Base-by-base conservation (phyloP, 2,113 vertebrate species). In the Scomber colias region DNA sequence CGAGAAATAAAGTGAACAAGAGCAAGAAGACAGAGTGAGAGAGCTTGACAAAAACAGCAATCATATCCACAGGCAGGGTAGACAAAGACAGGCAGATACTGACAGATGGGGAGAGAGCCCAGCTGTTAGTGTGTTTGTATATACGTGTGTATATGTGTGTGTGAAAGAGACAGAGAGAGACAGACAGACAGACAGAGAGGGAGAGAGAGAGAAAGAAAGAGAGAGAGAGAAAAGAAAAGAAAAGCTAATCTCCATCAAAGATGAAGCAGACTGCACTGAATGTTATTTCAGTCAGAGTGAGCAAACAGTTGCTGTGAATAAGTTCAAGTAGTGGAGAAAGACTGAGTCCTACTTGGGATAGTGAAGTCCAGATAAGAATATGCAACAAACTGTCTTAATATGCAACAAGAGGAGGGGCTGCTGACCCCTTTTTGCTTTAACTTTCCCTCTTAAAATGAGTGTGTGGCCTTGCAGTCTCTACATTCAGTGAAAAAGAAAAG, bases 221-320 rank as follows among this genome's bases (percentile, higher is more conserved):
- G 31, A 27, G 68, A 62, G 40, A n/a, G 24, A 30, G 35, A 62
- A 44, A 63, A 54, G 45, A 46, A 56, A 35, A 2, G 27, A 17
- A 17, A 21, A 55, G 56, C 63, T 75, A 80, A 81, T 84, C 73
- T 79, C 45, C 73, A 79, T 75, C 57, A 83, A 78, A 71, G 48
- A 87, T 74, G 70, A 89, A 83, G 75, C 74, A 83, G 79, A 78
- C 71, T 81, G 75, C 61, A 59, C 30, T 86, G 75, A 65, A 63
- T 84, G 71, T 64, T 75, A 83, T 84, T 90, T 69, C 82, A 82
- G 82, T 67, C 63, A 50, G 50, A 27, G 40, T 45, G 45, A 60
- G 59, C 67, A 73, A 83, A 85, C 46, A 65, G 16, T 17, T 13
- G 31, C 61, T 30, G 19, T 21, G 16, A 62, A 44, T 17, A 31